Base-by-base conservation (phyloP, 2,797 vertebrate species). In the Lagocephalus sceleratus region DNA sequence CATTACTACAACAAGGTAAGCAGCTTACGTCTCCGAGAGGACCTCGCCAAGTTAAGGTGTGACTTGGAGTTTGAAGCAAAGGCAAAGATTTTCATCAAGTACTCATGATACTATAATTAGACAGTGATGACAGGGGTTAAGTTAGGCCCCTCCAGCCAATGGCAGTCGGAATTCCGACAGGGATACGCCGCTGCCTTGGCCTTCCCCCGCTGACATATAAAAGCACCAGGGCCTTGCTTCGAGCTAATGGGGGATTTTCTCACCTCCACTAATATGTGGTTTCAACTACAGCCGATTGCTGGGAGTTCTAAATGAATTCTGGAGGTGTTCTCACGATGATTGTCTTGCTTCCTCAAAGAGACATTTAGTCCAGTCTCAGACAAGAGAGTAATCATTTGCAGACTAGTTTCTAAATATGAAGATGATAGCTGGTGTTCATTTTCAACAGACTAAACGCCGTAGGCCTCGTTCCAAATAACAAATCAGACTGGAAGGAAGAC, bases 1-100 rank as follows among this genome's bases (percentile, higher is more conserved):
- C 94, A 94, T 62, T 99, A 99, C 89, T 98, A 98, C 90, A 99
- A 99, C 79, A 98, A 96, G 94, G 97, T 99, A 94, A 91, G 91
- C n/a, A 52, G 46, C 12, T 14, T 2, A 35, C 12, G 12, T 35
- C 32, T 35, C 32, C 32, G 14, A 35, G 32, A 14, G 3, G 8
- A 35, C 11, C 11, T 35, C 10, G 0, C 14, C 32, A 35, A n/a
- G 32, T 35, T 35, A 12, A 35, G 32, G 32, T 14, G 32, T 12
- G 32, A 35, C 4, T 35, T 35, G 1, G 12, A 35, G 12, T 35
- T 14, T 35, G 32, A 35, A 35, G 32, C 14, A 35, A 35, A 35
- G 32, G 11, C 14, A 35, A 35, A 35, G 32, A 35, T 35, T 35
- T 35, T 35, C 32, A 35, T 35, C 32, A 35, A 12, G 32, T 10